Base-by-base conservation (phyloP, 2,113 vertebrate genomes). In the Alligator mississippiensis region DNA sequence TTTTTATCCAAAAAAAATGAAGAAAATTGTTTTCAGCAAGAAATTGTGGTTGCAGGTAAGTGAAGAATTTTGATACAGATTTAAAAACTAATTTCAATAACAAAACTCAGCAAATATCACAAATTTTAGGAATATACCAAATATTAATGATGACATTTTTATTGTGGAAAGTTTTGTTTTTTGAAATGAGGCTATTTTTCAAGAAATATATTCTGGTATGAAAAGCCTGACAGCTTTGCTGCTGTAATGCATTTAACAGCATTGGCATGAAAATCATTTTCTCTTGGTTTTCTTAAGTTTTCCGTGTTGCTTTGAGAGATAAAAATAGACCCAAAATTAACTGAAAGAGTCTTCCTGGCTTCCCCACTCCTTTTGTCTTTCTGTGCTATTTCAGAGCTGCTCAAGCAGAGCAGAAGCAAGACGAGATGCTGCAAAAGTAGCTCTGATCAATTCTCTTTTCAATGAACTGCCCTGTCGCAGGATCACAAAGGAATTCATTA, bases 381-480 rank as follows among this genome's bases (percentile, higher is more conserved):
- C 3, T 75, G 59, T 38, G 6, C n/a, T 89, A 58, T 86, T 94
- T 89, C 96, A 99, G 99, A 98, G 97, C 95, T 99, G 98, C 91
- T 96, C 98, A 90, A 99, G 98, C 38, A 98, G 98, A 97, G 99
- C 98, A 3, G 98, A 99, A 94, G 99, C 99, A 92, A 98, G 99
- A 30, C 96, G 98, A 87, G 98, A 99, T 89, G 99, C 99, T 8
- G 99, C 98, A 18, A 99, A 99, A 80, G 98, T 99, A 90, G 98
- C 99, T 24, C 96, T 99, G 80, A 98, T 99, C 98, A 99, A 99
- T 96, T 99, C 99, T 11, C 97, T 99, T 30, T 99, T 99, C 96
- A 99, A 99, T 21, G 98, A 99, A 95, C 94, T 99, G 95, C 99
- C 98, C 11, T 98, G 98, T 63, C 98, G 98, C 76, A 97, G 95